These are phyloP conservation scores for Gasterosteus nipponicus DNA, from an alignment of 2,113 vertebrate species.

Conservation along the genomic window DNA sequence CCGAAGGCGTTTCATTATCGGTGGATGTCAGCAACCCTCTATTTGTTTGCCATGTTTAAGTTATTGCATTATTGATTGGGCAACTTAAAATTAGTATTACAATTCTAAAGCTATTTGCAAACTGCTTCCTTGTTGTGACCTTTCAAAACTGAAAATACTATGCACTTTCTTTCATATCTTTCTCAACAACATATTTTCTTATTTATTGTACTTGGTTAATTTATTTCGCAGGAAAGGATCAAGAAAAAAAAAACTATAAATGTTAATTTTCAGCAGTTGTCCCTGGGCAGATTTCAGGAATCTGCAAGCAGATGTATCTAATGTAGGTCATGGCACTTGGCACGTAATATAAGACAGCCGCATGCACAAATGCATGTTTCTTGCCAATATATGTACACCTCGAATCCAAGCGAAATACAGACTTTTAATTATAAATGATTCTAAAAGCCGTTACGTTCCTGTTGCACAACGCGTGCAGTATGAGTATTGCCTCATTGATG, in stretches of 20 bases:
- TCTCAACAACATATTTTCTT: neutral
- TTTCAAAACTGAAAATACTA: neutral
- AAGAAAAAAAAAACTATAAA: neutral
- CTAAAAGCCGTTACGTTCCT: neutral
- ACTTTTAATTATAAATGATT: neutral
- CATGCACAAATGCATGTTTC: neutral
- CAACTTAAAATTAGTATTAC: too few species aligned
- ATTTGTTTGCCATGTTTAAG: neutral
- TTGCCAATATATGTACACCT: neutral
- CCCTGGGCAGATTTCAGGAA: neutral
- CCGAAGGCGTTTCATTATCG: too few species aligned
- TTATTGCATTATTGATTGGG: neutral
- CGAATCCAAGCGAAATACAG: neutral
- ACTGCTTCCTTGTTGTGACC: neutral
- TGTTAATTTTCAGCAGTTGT: neutral
- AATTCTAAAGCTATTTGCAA: too few species aligned
- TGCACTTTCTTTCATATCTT: neutral
- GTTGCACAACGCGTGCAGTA: neutral
- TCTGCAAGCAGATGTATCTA: neutral
- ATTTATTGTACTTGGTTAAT: neutral
- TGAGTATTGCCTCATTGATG: neutral
- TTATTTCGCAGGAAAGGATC: neutral
- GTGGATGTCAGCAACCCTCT: too few species aligned
- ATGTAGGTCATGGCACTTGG: neutral
- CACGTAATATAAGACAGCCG: neutral